Percentiles rank a stretch among this genome's conserved stretches.
phyloP scores from a whole-genome alignment of 2,797 vertebrate genomes.

The Acrocephalus scirpaceus region DNA sequence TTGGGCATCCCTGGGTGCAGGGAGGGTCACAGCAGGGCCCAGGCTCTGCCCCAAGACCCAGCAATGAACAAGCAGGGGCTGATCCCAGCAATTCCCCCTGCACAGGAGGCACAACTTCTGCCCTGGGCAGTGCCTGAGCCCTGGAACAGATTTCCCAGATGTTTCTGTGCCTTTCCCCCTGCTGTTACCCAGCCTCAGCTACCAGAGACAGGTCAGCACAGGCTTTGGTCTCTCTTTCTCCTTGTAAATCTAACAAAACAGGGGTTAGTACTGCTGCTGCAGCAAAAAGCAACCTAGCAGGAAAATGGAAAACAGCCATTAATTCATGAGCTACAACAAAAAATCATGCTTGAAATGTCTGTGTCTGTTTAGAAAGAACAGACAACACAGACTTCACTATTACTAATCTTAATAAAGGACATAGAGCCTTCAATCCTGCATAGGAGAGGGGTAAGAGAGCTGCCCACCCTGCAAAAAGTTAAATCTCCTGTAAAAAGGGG shows the following conservation, averaged over 20 bases:
- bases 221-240: neutral
- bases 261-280: neutral
- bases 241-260: neutral
- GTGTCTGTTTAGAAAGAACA: neutral
- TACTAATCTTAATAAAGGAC: neutral
- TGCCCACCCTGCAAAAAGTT: neutral
- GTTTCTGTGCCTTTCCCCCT: neutral
- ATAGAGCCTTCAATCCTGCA: neutral
- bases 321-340: neutral
- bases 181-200: neutral
- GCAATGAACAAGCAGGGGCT: fast-evolving
- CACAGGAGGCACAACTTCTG: neutral
- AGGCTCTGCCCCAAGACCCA: neutral
- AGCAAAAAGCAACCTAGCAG: neutral
- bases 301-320: neutral
- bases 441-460: fast-evolving
- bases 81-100: neutral
- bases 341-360: neutral
- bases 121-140: neutral
- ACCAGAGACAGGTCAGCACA: neutral
- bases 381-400: neutral
- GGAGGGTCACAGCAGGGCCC: neutral
- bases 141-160: neutral
- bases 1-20: neutral
- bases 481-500: neutral